These are phyloP conservation scores for Heliconius cydno DNA, from an alignment of 2,888 invertebrate species.

Conservation along the genomic window DNA sequence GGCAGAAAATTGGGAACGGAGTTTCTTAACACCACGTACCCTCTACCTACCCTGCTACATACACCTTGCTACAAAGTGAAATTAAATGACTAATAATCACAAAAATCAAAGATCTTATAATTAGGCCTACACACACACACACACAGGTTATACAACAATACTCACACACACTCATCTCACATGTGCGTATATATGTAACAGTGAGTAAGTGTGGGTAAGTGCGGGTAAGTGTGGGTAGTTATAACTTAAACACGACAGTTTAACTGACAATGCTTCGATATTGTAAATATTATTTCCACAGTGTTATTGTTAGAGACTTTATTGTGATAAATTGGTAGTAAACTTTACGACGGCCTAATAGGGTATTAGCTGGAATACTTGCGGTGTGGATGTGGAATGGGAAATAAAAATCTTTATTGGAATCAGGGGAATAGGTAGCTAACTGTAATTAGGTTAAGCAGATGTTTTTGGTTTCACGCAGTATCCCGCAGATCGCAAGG, in stretches of 20 bases:
- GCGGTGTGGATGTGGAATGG: neutral
- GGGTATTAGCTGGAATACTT: conserved; percentile 18
- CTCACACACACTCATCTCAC: neutral
- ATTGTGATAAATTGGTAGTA: conserved; percentile 36
- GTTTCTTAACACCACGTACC: too few species aligned
- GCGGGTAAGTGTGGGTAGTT: neutral
- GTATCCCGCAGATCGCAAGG: neutral
- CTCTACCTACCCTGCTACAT: too few species aligned
- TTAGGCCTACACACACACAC: too few species aligned
- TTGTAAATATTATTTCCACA: conserved; percentile 39
- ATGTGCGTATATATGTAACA: neutral
- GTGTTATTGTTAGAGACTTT: conserved; percentile 37
- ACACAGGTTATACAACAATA: neutral
- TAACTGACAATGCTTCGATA: conserved; percentile 34
- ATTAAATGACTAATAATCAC: too few species aligned
- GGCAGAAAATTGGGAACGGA: too few species aligned
- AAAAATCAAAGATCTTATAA: too few species aligned
- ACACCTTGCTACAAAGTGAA: too few species aligned
- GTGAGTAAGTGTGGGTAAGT: neutral
- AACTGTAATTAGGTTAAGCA: neutral
- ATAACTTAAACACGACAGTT: conserved; percentile 28
- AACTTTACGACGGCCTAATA: conserved; percentile 38
- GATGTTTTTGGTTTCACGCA: neutral
- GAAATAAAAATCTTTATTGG: neutral
- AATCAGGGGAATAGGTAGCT: neutral